Base-by-base conservation (phyloP, 2,888 invertebrate genomes). In the Trissonchulus sp. region DNA sequence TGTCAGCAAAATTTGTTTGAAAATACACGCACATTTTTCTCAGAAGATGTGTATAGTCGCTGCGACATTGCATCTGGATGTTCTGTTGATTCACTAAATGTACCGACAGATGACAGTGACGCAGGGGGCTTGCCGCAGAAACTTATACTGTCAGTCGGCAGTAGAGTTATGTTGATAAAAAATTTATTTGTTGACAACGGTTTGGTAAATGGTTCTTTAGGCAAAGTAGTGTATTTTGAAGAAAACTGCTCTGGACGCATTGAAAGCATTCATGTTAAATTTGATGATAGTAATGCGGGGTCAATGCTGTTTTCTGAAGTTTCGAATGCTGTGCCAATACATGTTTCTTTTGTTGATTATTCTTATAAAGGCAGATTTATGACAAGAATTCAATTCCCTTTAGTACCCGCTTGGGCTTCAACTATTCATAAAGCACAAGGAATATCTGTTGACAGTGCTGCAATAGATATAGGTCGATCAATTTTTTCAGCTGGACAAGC, bases 371-470 rank as follows among this genome's bases (percentile, higher is more conserved):
- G 65, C 15, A 8, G 65, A 34, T 65, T 31, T 28, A 31, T 65
- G 34, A 60, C 60, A 60, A 60, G 60, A 60, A 60, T 60, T 18
- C 60, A 60, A n/a, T 60, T 60, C n/a, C 60, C 60, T 60, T 60
- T 60, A n/a, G n/a, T 60, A 18, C 60, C 60, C n/a, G 60, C 60
- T 18, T 60, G 60, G 60, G 60, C 60, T 18, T 60, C 18, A 18
- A 60, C 60, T 18, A 18, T 60, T 60, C 60, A 60, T 60, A 60
- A 60, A 60, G 60, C n/a, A 60, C 60, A 60, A 60, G 60, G 60
- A 60, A 60, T 60, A 60, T 18, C 60, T 18, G 60, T 60, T 18
- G 18, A 18, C 18, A 60, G n/a, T 18, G 60, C 60, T 60, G 18
- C 18, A 18, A 18, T 60, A n/a, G n/a, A n/a, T n/a, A 18, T 60